Percentiles rank a stretch among this genome's conserved stretches.
These are phyloP conservation scores for Parasteatoda lunata DNA, from an alignment of 2,888 invertebrate species.

Conservation along the genomic window DNA sequence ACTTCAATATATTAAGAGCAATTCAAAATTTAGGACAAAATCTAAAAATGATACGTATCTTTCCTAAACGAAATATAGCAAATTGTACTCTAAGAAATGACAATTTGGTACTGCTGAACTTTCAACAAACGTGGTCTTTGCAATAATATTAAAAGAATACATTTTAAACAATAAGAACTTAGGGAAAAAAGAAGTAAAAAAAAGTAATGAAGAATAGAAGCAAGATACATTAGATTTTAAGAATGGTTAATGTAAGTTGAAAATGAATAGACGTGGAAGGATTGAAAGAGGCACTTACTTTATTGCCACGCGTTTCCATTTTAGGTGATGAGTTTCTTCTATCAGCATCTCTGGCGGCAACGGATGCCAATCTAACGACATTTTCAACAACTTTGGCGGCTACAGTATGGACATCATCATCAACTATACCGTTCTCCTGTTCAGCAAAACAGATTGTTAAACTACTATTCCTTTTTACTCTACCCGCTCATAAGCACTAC, in stretches of 20 bases:
- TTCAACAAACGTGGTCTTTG: too few species aligned
- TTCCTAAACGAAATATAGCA: too few species aligned
- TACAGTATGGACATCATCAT: constrained; percentile 12
- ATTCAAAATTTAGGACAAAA: too few species aligned
- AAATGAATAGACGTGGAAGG: neutral
- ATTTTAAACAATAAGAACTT: too few species aligned
- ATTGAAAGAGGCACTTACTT: constrained; percentile 50
- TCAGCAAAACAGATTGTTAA: neutral
- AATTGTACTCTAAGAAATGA: too few species aligned
- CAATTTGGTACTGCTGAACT: too few species aligned
- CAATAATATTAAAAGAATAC: too few species aligned
- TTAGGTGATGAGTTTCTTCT: neutral
- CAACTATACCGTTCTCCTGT: constrained; percentile 15
- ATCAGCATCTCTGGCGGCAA: constrained; percentile 19
- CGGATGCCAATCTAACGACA: constrained; percentile 41
- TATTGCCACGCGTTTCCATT: constrained; percentile 3
- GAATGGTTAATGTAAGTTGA: neutral
- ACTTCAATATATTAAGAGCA: too few species aligned
- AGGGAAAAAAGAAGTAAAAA: neutral
- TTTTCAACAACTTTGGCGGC: constrained; percentile 59
- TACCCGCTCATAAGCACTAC: too few species aligned
- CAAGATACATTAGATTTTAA: neutral
- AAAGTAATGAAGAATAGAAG: neutral
- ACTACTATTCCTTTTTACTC: too few species aligned
- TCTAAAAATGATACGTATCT: too few species aligned